A percentile compares a stretch with the other conserved stretches of the same genome.
These are phyloP conservation scores for Nannospalax galili DNA, from an alignment of 2,113 vertebrate genomes.

Conservation along the genomic window DNA sequence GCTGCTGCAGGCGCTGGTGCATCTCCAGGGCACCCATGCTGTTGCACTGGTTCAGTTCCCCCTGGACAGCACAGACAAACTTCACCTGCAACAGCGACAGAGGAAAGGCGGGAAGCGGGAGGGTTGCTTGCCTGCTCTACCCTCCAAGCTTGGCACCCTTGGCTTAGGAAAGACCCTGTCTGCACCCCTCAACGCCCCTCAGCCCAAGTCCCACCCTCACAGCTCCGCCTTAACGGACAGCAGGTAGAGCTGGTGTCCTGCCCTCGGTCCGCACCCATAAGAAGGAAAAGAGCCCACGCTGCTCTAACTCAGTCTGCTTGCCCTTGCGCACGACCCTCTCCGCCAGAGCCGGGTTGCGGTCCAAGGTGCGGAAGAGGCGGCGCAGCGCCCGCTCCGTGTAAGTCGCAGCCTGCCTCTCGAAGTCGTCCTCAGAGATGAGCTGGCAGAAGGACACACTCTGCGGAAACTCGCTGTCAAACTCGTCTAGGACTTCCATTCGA, in stretches of 20 bases:
- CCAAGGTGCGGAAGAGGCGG: conserved; percentile 71
- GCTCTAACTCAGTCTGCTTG: conserved; percentile 79
- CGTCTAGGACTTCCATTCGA: conserved; percentile 81
- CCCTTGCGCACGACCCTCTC: conserved; percentile 74
- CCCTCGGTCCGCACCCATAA: conserved; percentile 74
- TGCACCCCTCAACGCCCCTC: not conserved
- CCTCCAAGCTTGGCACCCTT: not conserved
- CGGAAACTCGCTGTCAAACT: conserved; percentile 77
- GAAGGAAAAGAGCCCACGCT: conserved; percentile 63
- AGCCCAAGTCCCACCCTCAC: not conserved
- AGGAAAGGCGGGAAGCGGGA: not conserved
- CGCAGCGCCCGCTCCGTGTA: conserved; percentile 75
- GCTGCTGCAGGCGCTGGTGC: conserved; percentile 75
- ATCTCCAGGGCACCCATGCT: conserved; percentile 78
- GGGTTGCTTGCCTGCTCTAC: not conserved
- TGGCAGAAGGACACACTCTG: conserved; percentile 78
- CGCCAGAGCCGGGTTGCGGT: conserved; percentile 74
- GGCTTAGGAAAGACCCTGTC: not conserved
- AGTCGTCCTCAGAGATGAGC: conserved; percentile 80
- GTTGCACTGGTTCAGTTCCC: conserved; percentile 82
- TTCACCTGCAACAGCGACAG: conserved; percentile 71
- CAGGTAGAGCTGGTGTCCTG: not conserved
- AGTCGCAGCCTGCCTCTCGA: conserved; percentile 77
- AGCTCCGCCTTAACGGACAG: not conserved
- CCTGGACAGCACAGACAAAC: conserved; percentile 79